Evolutionary conservation across 2,797 vertebrate genomes (phyloP).

Genomic region (Lateolabrax maculatus): DNA sequence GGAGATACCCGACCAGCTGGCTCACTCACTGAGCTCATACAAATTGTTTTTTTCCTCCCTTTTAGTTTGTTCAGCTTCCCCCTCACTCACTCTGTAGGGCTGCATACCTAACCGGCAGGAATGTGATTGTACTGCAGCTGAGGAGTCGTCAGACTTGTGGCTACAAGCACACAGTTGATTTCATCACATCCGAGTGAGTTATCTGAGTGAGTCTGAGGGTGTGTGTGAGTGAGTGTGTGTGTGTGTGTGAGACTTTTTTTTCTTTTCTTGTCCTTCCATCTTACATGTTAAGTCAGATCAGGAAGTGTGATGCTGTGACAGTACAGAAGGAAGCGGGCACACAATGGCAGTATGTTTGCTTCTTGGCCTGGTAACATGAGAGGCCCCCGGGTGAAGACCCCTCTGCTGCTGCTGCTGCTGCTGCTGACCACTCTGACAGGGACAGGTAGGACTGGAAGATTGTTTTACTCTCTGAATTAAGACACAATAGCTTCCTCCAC

Average conservation of each 20-base stretch:
- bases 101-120: conserved; percentile 80
- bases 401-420: conserved; percentile 66
- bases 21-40: conserved; percentile 2
- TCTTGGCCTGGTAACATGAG: conserved; percentile 72
- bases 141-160: conserved; percentile 81
- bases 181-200: conserved; percentile 84
- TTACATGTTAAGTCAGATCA: conserved; percentile 78
- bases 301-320: conserved; percentile 86
- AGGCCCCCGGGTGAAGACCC: conserved; percentile 64
- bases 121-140: conserved; percentile 73
- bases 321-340: conserved; percentile 62
- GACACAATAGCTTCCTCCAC: background rate
- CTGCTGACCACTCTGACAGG: conserved; percentile 59
- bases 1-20: conserved; percentile 27
- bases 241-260: conserved; percentile 2
- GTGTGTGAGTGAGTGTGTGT: conserved; percentile 46
- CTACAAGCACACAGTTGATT: conserved; percentile 84
- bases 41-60: conserved; percentile 37
- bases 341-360: conserved; percentile 80
- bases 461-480: background rate
- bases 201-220: conserved; percentile 67
- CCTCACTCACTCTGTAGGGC: conserved; percentile 23
- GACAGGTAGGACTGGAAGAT: conserved; percentile 73
- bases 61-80: conserved; percentile 59
- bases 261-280: conserved; percentile 45